phyloP scores from a whole-genome alignment of 2,113 vertebrate species.

The Spermophilus dauricus region DNA sequence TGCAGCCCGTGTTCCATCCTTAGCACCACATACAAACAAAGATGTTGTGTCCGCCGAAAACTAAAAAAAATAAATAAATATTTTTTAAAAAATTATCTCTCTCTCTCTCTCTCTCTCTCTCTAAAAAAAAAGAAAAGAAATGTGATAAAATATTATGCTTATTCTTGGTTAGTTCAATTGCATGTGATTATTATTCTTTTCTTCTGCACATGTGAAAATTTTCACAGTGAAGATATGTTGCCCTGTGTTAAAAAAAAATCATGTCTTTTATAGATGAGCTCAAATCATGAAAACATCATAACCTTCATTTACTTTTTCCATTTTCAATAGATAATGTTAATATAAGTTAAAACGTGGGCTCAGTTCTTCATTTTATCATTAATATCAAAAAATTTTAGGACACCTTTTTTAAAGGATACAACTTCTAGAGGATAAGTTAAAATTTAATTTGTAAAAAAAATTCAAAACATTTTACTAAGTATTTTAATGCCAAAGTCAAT shows the following conservation, averaged over 20 bases:
- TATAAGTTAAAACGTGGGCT: neutral
- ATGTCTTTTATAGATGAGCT: neutral
- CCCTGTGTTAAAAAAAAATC: neutral
- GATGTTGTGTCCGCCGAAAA: too few species aligned
- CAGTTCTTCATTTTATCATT: neutral
- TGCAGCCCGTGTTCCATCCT: too few species aligned
- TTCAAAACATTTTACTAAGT: slow-evolving; percentile 11
- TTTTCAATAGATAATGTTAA: neutral
- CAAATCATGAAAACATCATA: neutral
- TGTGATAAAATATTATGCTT: neutral
- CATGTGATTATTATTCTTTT: slow-evolving; percentile 4
- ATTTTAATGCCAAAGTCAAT: slow-evolving; percentile 51
- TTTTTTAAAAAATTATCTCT: too few species aligned
- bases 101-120: too few species aligned
- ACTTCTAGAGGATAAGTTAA: neutral
- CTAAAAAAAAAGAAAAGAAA: slow-evolving; percentile 24
- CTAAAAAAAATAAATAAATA: too few species aligned
- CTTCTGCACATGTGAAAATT: neutral
- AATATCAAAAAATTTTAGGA: neutral
- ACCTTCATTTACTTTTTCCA: neutral
- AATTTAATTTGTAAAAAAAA: slow-evolving; percentile 42
- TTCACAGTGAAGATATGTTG: neutral
- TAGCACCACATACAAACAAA: too few species aligned
- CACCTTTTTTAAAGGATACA: neutral
- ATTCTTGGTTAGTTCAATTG: neutral